Conservation (phyloP, 2,113 vertebrate genomes). For the Eonycteris spelaea region DNA sequence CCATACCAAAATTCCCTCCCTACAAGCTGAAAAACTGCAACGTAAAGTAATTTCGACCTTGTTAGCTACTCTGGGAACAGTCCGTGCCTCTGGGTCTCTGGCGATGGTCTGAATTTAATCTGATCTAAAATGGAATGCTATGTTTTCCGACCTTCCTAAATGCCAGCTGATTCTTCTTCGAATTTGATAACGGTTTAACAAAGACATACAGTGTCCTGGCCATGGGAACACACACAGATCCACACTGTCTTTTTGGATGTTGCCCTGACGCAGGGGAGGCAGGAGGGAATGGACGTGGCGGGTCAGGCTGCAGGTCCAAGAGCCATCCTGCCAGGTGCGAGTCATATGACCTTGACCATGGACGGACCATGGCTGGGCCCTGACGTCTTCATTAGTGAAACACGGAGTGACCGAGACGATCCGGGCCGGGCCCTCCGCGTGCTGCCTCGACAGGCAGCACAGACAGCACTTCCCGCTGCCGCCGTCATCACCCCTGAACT, state of each 20-base stretch:
- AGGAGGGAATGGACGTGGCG: neutral
- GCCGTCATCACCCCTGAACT: neutral
- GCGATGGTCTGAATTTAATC: neutral
- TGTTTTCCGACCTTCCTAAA: neutral
- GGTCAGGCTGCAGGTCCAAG: neutral
- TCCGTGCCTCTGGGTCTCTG: neutral
- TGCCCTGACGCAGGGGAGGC: rapidly evolving
- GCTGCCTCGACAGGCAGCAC: rapidly evolving
- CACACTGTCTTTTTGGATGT: rapidly evolving
- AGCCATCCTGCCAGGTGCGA: neutral
- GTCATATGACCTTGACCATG: neutral
- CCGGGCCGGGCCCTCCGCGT: neutral
- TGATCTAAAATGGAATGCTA: slow-evolving; percentile 19
- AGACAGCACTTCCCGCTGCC: neutral
- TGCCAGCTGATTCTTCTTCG: neutral
- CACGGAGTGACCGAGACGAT: neutral
- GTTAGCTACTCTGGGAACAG: neutral
- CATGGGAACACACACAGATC: neutral
- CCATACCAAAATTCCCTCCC: neutral
- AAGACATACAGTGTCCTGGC: neutral
- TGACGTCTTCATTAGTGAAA: neutral
- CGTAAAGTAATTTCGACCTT: neutral
- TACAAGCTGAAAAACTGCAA: neutral
- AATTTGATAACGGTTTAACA: neutral
- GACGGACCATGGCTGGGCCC: neutral